Evolutionary conservation across 2,113 vertebrate genomes (phyloP).

Genomic region (Pandion haliaetus): DNA sequence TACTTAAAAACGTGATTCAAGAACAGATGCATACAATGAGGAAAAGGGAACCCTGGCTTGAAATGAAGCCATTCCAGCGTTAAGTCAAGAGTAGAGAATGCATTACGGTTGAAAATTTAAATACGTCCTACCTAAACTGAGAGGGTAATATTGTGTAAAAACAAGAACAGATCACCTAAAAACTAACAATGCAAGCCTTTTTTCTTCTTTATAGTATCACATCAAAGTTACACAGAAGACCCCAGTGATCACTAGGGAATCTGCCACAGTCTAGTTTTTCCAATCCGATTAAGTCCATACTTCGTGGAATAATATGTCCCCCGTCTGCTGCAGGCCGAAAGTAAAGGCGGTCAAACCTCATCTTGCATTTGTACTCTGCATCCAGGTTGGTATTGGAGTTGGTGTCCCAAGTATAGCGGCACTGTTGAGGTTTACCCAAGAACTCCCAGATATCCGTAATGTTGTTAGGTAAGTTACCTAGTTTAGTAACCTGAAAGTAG

Average conservation of each 20-base stretch:
- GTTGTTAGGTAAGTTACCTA: slow-evolving; percentile 78
- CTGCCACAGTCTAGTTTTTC: slow-evolving; percentile 92
- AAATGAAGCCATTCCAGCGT: not conserved
- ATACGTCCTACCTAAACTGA: not conserved
- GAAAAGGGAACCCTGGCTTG: not conserved
- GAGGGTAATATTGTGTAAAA: not conserved
- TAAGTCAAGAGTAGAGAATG: not conserved
- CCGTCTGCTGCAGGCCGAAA: slow-evolving; percentile 72
- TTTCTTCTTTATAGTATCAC: slow-evolving; percentile 51
- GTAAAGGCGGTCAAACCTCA: slow-evolving; percentile 90
- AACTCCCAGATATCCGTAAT: slow-evolving; percentile 89
- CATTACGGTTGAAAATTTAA: not conserved
- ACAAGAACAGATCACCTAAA: not conserved
- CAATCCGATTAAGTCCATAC: slow-evolving; percentile 86
- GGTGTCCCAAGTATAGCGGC: slow-evolving; percentile 95
- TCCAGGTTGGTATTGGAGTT: slow-evolving; percentile 84
- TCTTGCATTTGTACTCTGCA: slow-evolving; percentile 68
- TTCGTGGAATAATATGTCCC: slow-evolving; percentile 75
- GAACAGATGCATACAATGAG: not conserved
- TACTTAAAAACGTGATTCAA: not conserved
- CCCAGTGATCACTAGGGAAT: slow-evolving; percentile 96
- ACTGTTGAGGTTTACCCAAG: slow-evolving; percentile 86
- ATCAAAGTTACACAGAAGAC: slow-evolving; percentile 86
- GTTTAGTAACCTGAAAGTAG: slow-evolving; percentile 78
- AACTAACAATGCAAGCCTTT: not conserved